A percentile compares a stretch with the other conserved stretches of the same genome.
Evolutionary conservation across 2,888 invertebrate genomes (phyloP).

Genomic region (Scotopteryx bipunctaria): DNA sequence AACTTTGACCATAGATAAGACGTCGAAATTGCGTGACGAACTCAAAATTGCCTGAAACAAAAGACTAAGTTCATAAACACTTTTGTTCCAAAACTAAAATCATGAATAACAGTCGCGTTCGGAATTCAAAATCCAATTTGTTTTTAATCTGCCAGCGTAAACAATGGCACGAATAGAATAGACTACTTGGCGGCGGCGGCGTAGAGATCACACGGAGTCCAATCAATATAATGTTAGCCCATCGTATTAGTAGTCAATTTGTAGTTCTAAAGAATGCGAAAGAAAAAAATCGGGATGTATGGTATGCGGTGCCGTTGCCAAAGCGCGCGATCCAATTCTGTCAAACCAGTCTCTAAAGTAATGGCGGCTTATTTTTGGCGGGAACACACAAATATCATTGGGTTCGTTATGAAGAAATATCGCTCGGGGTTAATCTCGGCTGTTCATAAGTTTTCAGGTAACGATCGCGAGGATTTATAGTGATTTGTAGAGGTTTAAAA

Average conservation of each 20-base stretch:
- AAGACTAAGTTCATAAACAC: slow-evolving; percentile 16
- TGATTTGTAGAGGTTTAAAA: slow-evolving; percentile 31
- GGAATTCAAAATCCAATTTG: slow-evolving; percentile 7
- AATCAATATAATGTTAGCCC: slow-evolving; percentile 35
- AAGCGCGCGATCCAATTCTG: slow-evolving; percentile 71
- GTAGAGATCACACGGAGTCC: slow-evolving; percentile 26
- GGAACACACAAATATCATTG: slow-evolving; percentile 65
- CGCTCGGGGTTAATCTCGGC: slow-evolving; percentile 43
- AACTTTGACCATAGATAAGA: too few species aligned
- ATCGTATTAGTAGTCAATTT: slow-evolving; percentile 45
- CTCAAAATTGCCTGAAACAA: slow-evolving; percentile 32
- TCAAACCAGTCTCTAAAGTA: slow-evolving; percentile 70
- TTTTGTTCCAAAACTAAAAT: slow-evolving; percentile 1
- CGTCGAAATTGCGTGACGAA: slow-evolving; percentile 2
- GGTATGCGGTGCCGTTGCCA: slow-evolving; percentile 52
- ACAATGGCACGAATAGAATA: slow-evolving; percentile 20
- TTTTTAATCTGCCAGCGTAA: slow-evolving; percentile 11
- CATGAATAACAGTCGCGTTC: background rate
- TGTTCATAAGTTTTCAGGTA: slow-evolving; percentile 47
- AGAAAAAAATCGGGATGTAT: slow-evolving; percentile 40
- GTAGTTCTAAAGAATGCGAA: slow-evolving; percentile 32
- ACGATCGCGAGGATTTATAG: slow-evolving; percentile 43
- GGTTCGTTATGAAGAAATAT: slow-evolving; percentile 62
- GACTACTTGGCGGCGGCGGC: slow-evolving; percentile 27
- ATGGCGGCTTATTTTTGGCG: slow-evolving; percentile 75